These are phyloP conservation scores for Cinara cedri DNA, from an alignment of 2,888 invertebrate species.

Conservation along the genomic window DNA sequence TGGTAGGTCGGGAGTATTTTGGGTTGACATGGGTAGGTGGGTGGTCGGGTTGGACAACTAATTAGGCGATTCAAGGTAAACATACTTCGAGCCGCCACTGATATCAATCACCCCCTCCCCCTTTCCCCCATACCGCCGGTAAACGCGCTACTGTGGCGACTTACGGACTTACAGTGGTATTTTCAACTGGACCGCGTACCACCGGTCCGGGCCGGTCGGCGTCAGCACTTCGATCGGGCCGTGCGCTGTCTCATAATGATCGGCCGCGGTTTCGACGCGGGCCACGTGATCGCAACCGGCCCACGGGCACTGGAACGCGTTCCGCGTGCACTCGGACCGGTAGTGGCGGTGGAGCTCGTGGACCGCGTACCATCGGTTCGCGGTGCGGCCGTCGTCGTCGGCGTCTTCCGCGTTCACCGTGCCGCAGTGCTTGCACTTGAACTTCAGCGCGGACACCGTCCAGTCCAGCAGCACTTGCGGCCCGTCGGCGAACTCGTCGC, in stretches of 20 bases:
- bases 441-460: conserved; percentile 15
- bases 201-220: neutral
- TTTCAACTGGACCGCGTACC: neutral
- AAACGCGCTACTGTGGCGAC: too few relatives aligned
- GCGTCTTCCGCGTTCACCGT: neutral
- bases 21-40: too few relatives aligned
- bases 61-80: too few relatives aligned
- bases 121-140: too few relatives aligned
- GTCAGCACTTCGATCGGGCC: neutral
- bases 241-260: conserved; percentile 11
- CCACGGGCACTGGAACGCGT: conserved; percentile 3
- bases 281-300: neutral
- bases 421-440: neutral
- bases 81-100: too few relatives aligned
- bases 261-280: conserved; percentile 7
- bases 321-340: neutral
- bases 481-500: neutral
- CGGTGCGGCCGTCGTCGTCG: neutral
- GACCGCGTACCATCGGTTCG: neutral
- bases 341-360: conserved; percentile 17
- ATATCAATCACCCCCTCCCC: too few relatives aligned
- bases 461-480: conserved; percentile 3
- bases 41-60: too few relatives aligned
- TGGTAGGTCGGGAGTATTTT: too few relatives aligned
- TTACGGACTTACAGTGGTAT: neutral